Base-by-base conservation (phyloP, 2,888 invertebrate genomes). In the Erynnis tages region DNA sequence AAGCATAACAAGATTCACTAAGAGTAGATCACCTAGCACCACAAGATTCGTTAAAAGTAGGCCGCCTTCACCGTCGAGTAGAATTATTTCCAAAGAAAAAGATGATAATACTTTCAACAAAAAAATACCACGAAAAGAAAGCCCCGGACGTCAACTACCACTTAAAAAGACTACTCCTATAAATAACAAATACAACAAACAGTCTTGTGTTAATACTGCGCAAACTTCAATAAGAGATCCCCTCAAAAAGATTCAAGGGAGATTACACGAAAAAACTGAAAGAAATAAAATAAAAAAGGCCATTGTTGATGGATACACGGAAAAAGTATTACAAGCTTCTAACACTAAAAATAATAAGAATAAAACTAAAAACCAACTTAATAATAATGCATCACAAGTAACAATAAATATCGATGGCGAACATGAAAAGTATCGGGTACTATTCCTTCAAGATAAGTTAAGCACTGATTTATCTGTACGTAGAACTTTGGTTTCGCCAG, bases 331-430 rank as follows among this genome's bases (percentile, higher is more conserved):
- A 4, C 7, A 19, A 2, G 5, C 38, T 1, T 4, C 4, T 27
- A 21, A 10, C n/a, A 7, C 10, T n/a, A 40, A 40, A 10, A 6
- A 40, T 13, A 3, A 10, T n/a, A 8, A n/a, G 1, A 13, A 6
- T 1, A 41, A n/a, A 43, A 5, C 5, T 1, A 10, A 13, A 14
- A 5, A 3, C 14, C 37, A 30, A 5, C 58, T 67, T 1, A 68
- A 58, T 54, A 63, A 58, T 23, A 57, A 64, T 25, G 61, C 65
- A 27, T 82, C 86, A 6, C 76, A 70, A 58, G 66, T 82, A 5
- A 69, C 76, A 10, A 62, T 84, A 21, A 78, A 80, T 56, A 80
- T 85, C 49, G 75, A 83, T 7, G 73, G 70, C 41, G 76, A 78
- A 10, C 73, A 70, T 14, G 82, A 83, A 54, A 61, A 58, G 50